A percentile compares a stretch with the other conserved stretches of the same genome.
phyloP scores from a whole-genome alignment of 1,140 invertebrate species.

The Probaryconus sp. region DNA sequence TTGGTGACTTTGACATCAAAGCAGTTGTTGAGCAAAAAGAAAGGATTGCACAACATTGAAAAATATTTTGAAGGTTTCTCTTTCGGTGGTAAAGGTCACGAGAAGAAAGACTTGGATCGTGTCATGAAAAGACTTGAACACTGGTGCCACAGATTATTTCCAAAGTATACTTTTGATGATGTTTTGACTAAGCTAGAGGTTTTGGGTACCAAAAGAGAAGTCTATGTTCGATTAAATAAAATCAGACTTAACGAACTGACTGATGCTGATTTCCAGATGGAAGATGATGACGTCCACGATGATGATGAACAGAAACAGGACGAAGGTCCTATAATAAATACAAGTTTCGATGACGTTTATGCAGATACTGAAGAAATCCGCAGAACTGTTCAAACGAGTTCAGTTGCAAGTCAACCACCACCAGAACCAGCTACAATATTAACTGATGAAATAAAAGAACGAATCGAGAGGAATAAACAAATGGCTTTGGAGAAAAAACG shows the following conservation, averaged over 20 bases:
- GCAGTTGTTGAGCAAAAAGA: constrained; percentile 82
- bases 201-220: constrained; percentile 85
- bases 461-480: constrained; percentile 66
- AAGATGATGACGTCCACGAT: constrained; percentile 56
- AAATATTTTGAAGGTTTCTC: constrained; percentile 89
- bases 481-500: constrained; percentile 64
- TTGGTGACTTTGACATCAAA: constrained; percentile 71
- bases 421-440: constrained; percentile 31
- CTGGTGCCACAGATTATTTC: constrained; percentile 94
- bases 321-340: constrained; percentile 60
- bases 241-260: too few relatives aligned
- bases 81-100: constrained; percentile 90
- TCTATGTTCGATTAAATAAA: constrained; percentile 81
- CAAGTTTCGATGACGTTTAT: constrained; percentile 80
- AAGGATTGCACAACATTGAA: constrained; percentile 88
- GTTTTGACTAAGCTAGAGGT: constrained; percentile 88
- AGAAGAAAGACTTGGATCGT: constrained; percentile 88
- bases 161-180: constrained; percentile 92
- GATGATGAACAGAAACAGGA: constrained; percentile 66
- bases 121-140: constrained; percentile 92
- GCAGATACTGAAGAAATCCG: too few relatives aligned
- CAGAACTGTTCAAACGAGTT: constrained; percentile 44
- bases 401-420: not conserved
- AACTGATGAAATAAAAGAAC: constrained; percentile 64
- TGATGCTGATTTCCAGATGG: constrained; percentile 60